phyloP scores from a whole-genome alignment of 2,888 invertebrate species.

The Ferdinandea cuprea region DNA sequence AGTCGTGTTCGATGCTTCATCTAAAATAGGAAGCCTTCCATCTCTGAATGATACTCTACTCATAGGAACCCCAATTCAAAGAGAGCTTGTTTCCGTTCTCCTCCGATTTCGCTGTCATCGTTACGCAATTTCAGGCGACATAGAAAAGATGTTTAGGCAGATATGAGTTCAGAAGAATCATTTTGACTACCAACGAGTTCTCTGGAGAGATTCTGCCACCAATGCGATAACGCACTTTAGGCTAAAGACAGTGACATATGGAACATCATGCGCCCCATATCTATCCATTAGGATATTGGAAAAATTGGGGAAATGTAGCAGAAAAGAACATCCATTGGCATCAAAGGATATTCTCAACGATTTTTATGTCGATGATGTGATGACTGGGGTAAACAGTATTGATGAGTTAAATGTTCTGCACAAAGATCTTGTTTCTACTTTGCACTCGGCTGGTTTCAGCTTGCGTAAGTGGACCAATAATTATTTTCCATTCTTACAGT shows the following conservation, averaged over 20 bases:
- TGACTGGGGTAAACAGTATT: not conserved
- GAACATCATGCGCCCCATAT: no score
- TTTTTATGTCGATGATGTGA: not conserved
- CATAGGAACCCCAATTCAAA: not conserved
- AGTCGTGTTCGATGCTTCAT: no score
- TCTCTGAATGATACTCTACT: not conserved
- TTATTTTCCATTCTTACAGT: no score
- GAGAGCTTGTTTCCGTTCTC: not conserved
- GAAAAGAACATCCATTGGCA: not conserved
- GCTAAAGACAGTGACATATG: no score
- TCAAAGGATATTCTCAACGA: not conserved
- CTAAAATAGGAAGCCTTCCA: no score
- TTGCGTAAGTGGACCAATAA: not conserved
- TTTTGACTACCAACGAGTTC: no score
- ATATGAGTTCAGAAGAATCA: not conserved
- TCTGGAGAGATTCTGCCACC: not conserved
- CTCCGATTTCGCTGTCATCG: not conserved
- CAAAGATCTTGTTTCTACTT: not conserved
- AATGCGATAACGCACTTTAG: not conserved
- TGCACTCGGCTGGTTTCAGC: slow-evolving; percentile 9
- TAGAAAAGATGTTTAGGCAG: slow-evolving; percentile 6
- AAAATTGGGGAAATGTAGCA: not conserved
- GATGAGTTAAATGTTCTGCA: not conserved
- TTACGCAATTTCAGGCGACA: slow-evolving; percentile 3
- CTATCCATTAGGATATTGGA: no score